Base-by-base conservation (phyloP, 1,140 invertebrate species). In the Heliconius eleuchia region DNA sequence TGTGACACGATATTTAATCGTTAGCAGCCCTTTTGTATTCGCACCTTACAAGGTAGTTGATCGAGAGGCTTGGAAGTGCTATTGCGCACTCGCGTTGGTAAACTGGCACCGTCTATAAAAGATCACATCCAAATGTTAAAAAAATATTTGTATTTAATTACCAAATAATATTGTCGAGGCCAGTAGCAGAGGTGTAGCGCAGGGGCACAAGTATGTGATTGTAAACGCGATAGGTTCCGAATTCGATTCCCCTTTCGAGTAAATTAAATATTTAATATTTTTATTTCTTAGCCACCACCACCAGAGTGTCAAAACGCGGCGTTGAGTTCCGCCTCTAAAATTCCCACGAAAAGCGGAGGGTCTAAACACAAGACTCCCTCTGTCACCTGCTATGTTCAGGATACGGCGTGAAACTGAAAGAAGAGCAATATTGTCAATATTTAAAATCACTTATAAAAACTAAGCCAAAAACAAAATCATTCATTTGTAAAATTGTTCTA, bases 21-120 rank as follows among this genome's bases (percentile, higher is more conserved):
- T 74, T 70, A 79, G 71, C 71, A 71, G 77, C 73, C 80, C 71
- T 79, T 76, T 76, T 76, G 74, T 70, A 79, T 76, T 74, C 70
- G 77, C 77, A 55, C 74, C 74, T 76, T 77, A 82, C 81, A 79
- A 76, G 72, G 73, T 76, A 52, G 70, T 50, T 76, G 23, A 71
- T 70, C 74, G 60, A 76, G 30, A 46, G n/a, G 74, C 57, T 60
- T 75, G 52, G 42, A 76, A 37, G 60, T 30, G 57, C 60, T 66
- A 50, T 75, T 75, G 52, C 50, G 18, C 46, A 74, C 8, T 66
- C 60, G 50, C 73, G 30, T 74, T 74, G 73, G 50, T 39, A 74
- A 74, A 74, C 42, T 74, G 19, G 42, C 73, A 74, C n/a, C 39
- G 13, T 74, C 18, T 74, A 66, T 30, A 30, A 66, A 66, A 66